Conservation (phyloP, 1,140 invertebrate genomes). For the Drosophila ananassae region DNA sequence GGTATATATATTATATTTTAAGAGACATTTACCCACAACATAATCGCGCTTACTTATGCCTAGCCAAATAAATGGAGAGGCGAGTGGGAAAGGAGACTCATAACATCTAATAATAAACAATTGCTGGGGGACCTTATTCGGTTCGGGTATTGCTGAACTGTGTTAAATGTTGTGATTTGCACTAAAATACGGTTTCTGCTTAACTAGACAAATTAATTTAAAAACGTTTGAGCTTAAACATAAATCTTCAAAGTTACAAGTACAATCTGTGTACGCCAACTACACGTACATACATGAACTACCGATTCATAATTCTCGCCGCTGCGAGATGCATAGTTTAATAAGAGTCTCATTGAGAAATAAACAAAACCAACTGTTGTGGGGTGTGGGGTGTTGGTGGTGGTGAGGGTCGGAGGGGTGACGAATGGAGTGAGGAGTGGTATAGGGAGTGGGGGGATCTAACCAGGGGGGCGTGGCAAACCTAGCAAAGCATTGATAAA, state of each 20-base stretch:
- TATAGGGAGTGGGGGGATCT: conserved; percentile 20
- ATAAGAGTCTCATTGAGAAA: conserved; percentile 70
- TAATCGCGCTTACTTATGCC: conserved; percentile 30
- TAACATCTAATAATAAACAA: conserved; percentile 70
- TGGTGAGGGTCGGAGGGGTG: conserved; percentile 15
- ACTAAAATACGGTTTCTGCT: conserved; percentile 56
- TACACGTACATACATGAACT: conserved; percentile 56
- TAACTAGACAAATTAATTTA: conserved; percentile 67
- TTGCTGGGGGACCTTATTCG: conserved; percentile 7
- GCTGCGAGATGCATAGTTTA: conserved; percentile 37
- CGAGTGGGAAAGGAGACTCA: conserved; percentile 42
- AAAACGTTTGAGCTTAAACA: conserved; percentile 66
- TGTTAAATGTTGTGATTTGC: conserved; percentile 55
- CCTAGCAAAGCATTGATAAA: conserved; percentile 83
- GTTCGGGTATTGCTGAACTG: conserved; percentile 15
- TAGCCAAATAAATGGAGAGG: conserved; percentile 20
- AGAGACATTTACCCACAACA: conserved; percentile 52
- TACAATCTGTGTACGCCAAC: conserved; percentile 57
- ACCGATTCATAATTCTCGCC: conserved; percentile 27
- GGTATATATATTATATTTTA: conserved; percentile 54
- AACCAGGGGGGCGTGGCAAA: conserved; percentile 65
- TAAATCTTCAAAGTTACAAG: conserved; percentile 67
- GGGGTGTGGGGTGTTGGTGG: neutral
- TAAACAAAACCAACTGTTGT: conserved; percentile 56
- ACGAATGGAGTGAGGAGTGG: conserved; percentile 7